Percentiles rank a stretch among this genome's conserved stretches.
Evolutionary conservation across 2,113 vertebrate genomes (phyloP).

Genomic region (Harpagus bidentatus): DNA sequence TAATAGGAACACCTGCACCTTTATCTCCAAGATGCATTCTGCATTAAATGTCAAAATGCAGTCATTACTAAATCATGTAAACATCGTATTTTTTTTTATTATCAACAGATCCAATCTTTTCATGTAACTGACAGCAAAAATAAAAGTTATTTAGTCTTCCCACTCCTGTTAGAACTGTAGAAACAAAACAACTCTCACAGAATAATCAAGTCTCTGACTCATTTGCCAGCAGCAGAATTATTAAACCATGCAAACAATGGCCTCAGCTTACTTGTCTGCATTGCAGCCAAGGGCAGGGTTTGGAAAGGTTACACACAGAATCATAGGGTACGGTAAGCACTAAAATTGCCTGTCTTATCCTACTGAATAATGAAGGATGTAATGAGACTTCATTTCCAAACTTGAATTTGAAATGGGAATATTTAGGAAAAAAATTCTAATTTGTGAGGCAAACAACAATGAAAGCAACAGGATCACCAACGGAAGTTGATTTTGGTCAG

Average conservation of each 20-base stretch:
- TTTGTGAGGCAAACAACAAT: background rate
- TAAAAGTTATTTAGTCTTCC: background rate
- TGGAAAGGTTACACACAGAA: background rate
- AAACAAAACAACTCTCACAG: background rate
- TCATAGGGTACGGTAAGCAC: background rate
- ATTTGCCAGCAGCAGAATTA: background rate
- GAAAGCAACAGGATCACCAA: background rate
- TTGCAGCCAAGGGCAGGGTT: background rate
- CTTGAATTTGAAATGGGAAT: background rate
- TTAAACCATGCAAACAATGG: background rate
- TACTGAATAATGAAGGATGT: background rate
- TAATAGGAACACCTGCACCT: background rate
- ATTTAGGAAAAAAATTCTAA: background rate
- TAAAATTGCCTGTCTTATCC: background rate
- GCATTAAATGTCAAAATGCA: background rate
- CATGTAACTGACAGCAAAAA: background rate
- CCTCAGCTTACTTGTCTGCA: background rate
- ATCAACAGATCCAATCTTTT: background rate
- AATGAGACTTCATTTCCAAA: background rate
- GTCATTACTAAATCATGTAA: background rate
- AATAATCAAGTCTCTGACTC: background rate
- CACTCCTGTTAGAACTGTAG: background rate
- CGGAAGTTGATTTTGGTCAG: background rate
- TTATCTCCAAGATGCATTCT: background rate
- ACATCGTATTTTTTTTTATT: background rate